A percentile compares a stretch with the other conserved stretches of the same genome.
phyloP scores from a whole-genome alignment of 2,888 invertebrate genomes.

The Caradrina clavipalpis region DNA sequence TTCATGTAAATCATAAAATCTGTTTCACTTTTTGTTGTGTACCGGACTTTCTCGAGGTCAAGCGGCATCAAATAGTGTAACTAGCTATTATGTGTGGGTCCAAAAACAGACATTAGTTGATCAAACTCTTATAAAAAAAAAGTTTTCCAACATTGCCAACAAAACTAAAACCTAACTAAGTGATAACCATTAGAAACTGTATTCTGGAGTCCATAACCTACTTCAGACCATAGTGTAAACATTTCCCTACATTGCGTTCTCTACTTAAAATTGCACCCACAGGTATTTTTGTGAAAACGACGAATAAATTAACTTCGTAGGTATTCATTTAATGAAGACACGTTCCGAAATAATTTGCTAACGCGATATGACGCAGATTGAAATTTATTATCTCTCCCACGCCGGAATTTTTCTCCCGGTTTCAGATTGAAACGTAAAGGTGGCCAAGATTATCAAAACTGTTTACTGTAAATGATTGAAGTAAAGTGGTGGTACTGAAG shows the following conservation, averaged over 20 bases:
- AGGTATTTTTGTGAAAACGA: slow-evolving; percentile 16
- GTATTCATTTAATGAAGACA: slow-evolving; percentile 15
- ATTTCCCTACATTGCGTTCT: no score
- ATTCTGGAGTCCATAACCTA: not conserved
- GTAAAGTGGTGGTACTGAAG: not conserved
- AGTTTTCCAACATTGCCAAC: no score
- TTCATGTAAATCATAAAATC: no score
- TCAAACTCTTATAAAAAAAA: no score
- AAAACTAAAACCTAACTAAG: no score
- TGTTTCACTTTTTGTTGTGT: no score
- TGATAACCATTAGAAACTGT: not conserved
- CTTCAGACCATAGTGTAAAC: not conserved
- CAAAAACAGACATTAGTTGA: no score
- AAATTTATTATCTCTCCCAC: slow-evolving; percentile 44
- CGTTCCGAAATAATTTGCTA: slow-evolving; percentile 5
- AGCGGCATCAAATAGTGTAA: no score
- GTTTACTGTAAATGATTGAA: slow-evolving; percentile 14
- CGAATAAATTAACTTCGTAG: slow-evolving; percentile 3
- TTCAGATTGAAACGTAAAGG: slow-evolving; percentile 25
- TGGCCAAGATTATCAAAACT: slow-evolving; percentile 10
- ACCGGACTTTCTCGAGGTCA: no score
- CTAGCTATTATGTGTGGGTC: no score
- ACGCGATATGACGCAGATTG: slow-evolving; percentile 39
- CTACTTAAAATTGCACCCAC: not conserved
- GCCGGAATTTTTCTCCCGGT: slow-evolving; percentile 10